Conservation (phyloP, 2,888 invertebrate species). For the Cryptosula pallasiana region DNA sequence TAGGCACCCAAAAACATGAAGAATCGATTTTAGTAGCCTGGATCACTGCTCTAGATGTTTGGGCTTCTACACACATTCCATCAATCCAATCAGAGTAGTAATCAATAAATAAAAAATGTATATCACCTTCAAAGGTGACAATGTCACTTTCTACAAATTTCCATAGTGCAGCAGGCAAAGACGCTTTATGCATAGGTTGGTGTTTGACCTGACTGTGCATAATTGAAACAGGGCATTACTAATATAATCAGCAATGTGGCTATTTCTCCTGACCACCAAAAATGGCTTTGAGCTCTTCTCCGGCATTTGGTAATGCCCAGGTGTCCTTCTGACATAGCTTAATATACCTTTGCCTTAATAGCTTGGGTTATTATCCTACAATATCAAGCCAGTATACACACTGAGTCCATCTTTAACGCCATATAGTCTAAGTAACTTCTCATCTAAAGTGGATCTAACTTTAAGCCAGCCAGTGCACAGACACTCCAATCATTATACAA, state of each 20-base stretch:
- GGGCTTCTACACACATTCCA: background rate
- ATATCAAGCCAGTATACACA: background rate
- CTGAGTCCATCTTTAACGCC: background rate
- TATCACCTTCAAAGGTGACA: background rate
- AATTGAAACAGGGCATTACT: background rate
- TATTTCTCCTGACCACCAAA: background rate
- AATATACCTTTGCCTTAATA: background rate
- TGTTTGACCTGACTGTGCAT: background rate
- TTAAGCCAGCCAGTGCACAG: background rate
- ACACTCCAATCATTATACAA: background rate
- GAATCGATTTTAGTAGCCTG: background rate
- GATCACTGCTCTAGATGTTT: background rate
- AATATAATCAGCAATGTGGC: background rate
- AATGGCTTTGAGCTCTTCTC: background rate
- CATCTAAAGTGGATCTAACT: background rate
- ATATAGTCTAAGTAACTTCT: no score
- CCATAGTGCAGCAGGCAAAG: background rate
- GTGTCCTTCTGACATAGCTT: background rate
- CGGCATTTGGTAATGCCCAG: background rate
- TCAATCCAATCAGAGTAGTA: background rate
- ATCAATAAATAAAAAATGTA: background rate
- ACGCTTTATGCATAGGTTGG: background rate
- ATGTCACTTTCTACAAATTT: background rate
- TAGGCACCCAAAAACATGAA: no score
- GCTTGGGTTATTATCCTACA: background rate